Conservation (phyloP, 2,113 vertebrate genomes). For the Anas platyrhynchos region DNA sequence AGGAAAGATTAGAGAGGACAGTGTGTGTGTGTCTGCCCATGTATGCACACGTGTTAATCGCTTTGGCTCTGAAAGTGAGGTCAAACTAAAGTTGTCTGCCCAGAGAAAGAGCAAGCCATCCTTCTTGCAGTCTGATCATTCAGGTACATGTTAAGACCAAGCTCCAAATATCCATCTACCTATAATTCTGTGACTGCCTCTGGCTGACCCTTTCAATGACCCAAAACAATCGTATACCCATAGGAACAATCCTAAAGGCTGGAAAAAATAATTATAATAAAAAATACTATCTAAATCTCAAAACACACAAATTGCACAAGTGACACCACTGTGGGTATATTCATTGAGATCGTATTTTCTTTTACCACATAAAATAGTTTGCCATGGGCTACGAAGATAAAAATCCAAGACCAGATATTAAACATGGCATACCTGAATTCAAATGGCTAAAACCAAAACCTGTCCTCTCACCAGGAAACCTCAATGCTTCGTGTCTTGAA, state of each 20-base stretch:
- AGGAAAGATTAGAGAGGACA: background rate
- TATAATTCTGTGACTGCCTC: background rate
- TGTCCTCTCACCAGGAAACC: background rate
- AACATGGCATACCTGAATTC: accelerated
- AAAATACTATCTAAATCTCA: background rate
- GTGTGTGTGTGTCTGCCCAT: background rate
- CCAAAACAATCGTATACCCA: background rate
- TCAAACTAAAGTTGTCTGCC: background rate
- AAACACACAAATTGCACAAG: background rate
- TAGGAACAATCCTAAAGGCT: background rate
- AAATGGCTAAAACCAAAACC: background rate
- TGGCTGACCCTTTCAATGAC: background rate
- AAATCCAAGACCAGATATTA: background rate
- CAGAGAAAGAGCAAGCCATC: background rate
- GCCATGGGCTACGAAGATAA: background rate
- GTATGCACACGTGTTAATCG: background rate
- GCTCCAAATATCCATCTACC: background rate
- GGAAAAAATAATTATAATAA: background rate
- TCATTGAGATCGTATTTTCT: background rate
- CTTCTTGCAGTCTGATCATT: background rate
- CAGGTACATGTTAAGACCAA: background rate
- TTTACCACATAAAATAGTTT: background rate
- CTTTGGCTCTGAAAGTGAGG: background rate
- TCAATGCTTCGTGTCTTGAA: background rate
- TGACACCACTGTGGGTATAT: too few relatives aligned